Evolutionary conservation across 2,888 invertebrate species (phyloP), one percentile per base, ranked within the genome.

Genomic region (Hydraecia micacea): DNA sequence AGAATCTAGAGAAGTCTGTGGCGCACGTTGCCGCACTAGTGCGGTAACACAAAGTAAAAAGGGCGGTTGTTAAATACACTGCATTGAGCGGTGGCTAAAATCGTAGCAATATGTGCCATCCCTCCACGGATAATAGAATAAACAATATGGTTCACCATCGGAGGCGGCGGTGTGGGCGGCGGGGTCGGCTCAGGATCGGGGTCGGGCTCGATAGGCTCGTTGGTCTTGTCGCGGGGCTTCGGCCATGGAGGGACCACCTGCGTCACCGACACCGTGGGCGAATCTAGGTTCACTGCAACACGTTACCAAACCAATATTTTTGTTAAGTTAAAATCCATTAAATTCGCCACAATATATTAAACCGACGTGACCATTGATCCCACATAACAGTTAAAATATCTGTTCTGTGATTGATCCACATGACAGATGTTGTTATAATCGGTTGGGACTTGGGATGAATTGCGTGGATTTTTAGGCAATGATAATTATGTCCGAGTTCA

Each of bases 201-300:
- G 87, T 96, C 96, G 6, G 95, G 96, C 78, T 96, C 96, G 0
- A 94, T 94, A n/a, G 89, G 92, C 88, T 96, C 97, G 89, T 93
- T 90, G 67, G 91, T 92, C 93, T 96, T 97, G 92, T 97, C 96
- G 58, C 96, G 94, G 3, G 95, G 96, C 91, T 91, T 92, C 76
- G 94, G 97, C 96, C 95, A 96, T 83, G 93, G 97, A 77, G 94
- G 97, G 63, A 96, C 94, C 88, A 97, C 96, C 90, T 97, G 97
- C 71, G 97, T 97, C 91, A 97, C 97, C 66, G 97, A 97, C 86
- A 97, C 95, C 90, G 97, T 97, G 42, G 97, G 97, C 49, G 97
- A 97, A 90, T 97, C 97, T 92, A 97, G 88, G 87, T 96, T 95
- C 83, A 93, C 97, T 97, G 90, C 25, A 70, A 75, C 25, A 69